phyloP scores from a whole-genome alignment of 2,888 invertebrate species.

The Coremacera marginata region DNA sequence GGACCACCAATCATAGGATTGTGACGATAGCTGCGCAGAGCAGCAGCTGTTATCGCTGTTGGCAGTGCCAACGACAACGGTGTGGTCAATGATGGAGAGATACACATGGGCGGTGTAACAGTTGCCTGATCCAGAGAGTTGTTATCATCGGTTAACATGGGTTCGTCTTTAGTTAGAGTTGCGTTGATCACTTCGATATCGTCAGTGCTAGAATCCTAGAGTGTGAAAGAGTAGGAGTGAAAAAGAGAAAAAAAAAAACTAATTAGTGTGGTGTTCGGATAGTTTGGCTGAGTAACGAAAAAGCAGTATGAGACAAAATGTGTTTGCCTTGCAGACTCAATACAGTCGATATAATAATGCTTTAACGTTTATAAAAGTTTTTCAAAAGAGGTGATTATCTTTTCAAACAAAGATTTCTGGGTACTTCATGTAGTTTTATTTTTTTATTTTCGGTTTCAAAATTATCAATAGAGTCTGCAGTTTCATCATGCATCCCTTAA shows the following conservation, averaged over 20 bases:
- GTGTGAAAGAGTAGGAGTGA: neutral
- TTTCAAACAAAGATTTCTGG: no score
- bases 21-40: conserved; percentile 60
- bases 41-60: conserved; percentile 48
- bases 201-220: conserved; percentile 3
- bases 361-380: no score
- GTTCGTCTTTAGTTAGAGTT: conserved; percentile 43
- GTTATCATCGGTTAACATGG: conserved; percentile 55
- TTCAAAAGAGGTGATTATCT: no score
- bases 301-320: neutral
- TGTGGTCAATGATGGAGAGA: conserved; percentile 40
- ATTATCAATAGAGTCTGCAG: no score
- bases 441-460: no score
- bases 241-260: conserved; percentile 36
- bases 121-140: conserved; percentile 48
- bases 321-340: no score
- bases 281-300: neutral
- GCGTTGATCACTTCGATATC: conserved; percentile 43
- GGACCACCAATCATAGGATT: conserved; percentile 67
- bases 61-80: conserved; percentile 50
- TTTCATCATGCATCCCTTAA: no score
- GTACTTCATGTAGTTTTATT: no score
- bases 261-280: conserved; percentile 33
- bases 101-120: conserved; percentile 35
- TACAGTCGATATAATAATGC: no score